These are phyloP conservation scores for Mythimna ferrago DNA, from an alignment of 2,888 invertebrate species.

Conservation along the genomic window DNA sequence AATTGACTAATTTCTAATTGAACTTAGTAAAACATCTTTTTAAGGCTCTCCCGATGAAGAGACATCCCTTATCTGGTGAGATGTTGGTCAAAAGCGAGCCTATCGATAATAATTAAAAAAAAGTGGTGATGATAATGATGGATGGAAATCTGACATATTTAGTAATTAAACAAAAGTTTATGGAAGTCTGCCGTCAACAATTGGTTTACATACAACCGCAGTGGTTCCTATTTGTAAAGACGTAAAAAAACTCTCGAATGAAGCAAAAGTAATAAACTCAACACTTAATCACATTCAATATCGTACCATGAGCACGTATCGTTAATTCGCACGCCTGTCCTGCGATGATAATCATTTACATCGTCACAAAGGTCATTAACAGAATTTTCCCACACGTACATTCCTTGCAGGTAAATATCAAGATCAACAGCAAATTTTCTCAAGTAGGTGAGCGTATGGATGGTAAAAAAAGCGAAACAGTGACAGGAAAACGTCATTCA, in stretches of 20 bases:
- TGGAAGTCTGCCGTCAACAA: too few species aligned
- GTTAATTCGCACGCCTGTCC: slow-evolving; percentile 14
- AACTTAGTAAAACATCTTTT: background rate
- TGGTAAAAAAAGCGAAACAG: slow-evolving; percentile 71
- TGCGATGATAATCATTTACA: slow-evolving; percentile 44
- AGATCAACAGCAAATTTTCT: slow-evolving; percentile 60
- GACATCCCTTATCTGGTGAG: too few species aligned
- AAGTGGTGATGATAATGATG: background rate
- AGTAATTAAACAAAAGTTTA: too few species aligned
- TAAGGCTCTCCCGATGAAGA: background rate
- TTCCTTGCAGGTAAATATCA: slow-evolving; percentile 53
- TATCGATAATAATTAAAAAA: too few species aligned
- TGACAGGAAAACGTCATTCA: slow-evolving; percentile 82
- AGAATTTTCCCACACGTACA: slow-evolving; percentile 57
- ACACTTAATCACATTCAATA: slow-evolving; percentile 15
- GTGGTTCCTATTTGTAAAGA: background rate
- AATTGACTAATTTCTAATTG: background rate
- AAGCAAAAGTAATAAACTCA: slow-evolving; percentile 14
- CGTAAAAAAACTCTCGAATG: background rate
- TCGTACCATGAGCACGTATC: slow-evolving; percentile 23
- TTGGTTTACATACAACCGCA: background rate
- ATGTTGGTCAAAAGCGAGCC: too few species aligned
- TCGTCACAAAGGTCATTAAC: slow-evolving; percentile 39
- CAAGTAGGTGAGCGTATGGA: slow-evolving; percentile 55
- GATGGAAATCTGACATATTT: background rate